phyloP scores from a whole-genome alignment of 2,113 vertebrate species.

The Salvelinus fontinalis region DNA sequence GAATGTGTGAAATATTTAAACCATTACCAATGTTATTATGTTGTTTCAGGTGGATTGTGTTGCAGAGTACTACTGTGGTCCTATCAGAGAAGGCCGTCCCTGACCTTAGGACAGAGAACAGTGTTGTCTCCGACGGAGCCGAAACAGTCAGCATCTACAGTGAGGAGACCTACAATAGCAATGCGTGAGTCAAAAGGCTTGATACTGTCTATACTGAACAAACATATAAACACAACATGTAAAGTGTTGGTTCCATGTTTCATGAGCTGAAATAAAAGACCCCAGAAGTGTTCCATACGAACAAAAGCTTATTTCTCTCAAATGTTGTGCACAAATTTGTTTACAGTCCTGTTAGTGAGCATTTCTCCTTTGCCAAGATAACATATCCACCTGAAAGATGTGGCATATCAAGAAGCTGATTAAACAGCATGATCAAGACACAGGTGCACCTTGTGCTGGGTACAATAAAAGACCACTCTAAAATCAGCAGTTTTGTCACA shows the following conservation, averaged over 20 bases:
- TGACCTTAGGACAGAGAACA: slow-evolving; percentile 54
- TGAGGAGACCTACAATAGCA: slow-evolving; percentile 48
- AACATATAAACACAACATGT: no score
- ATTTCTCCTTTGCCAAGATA: no score
- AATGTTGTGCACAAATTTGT: no score
- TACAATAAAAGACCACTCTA: neutral
- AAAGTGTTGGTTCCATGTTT: no score
- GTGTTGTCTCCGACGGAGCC: slow-evolving; percentile 53
- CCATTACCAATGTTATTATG: neutral
- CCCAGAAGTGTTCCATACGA: no score
- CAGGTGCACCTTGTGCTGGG: neutral
- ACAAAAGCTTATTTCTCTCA: no score
- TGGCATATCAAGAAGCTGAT: no score
- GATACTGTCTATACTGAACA: neutral
- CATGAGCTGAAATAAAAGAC: no score
- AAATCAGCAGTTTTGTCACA: neutral
- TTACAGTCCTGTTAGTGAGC: no score
- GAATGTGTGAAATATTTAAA: neutral
- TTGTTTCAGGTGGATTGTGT: slow-evolving; percentile 75
- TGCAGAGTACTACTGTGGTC: slow-evolving; percentile 67
- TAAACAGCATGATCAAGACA: no score
- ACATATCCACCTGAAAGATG: no score
- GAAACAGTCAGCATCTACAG: slow-evolving; percentile 54
- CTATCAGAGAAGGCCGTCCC: slow-evolving; percentile 72
- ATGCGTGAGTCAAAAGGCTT: slow-evolving; percentile 63